phyloP scores from a whole-genome alignment of 2,888 invertebrate species.

The Digitonthophagus gazella region DNA sequence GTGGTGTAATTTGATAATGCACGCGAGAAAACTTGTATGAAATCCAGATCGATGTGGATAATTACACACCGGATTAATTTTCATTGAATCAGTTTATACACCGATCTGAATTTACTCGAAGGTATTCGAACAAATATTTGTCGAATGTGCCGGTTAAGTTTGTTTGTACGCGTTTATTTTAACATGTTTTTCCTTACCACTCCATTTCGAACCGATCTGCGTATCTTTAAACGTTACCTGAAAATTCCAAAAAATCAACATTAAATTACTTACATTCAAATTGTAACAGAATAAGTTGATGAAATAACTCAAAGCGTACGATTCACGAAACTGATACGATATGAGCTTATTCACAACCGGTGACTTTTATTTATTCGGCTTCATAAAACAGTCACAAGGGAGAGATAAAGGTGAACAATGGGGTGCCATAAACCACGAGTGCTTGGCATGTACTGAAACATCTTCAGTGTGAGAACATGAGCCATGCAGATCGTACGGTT shows the following conservation, averaged over 20 bases:
- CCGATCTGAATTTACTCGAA: neutral
- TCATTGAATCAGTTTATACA: neutral
- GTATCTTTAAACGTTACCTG: neutral
- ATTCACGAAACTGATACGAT: neutral
- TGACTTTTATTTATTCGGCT: neutral
- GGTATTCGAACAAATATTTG: neutral
- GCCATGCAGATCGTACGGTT: neutral
- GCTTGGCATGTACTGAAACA: neutral
- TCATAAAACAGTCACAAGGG: neutral
- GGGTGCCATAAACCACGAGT: neutral
- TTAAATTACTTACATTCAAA: neutral
- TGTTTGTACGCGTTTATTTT: neutral
- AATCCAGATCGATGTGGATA: no score
- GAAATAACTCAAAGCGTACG: neutral
- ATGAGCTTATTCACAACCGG: neutral
- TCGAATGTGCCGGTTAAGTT: neutral
- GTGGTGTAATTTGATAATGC: neutral
- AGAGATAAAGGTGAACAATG: neutral
- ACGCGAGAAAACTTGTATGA: neutral
- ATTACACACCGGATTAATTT: no score
- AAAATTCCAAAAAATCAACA: neutral
- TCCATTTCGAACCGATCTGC: neutral
- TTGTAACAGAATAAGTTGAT: neutral
- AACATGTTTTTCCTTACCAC: neutral
- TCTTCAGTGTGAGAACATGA: neutral